Evolutionary conservation across 2,113 vertebrate genomes (phyloP).

Genomic region (Microtus ochrogaster): DNA sequence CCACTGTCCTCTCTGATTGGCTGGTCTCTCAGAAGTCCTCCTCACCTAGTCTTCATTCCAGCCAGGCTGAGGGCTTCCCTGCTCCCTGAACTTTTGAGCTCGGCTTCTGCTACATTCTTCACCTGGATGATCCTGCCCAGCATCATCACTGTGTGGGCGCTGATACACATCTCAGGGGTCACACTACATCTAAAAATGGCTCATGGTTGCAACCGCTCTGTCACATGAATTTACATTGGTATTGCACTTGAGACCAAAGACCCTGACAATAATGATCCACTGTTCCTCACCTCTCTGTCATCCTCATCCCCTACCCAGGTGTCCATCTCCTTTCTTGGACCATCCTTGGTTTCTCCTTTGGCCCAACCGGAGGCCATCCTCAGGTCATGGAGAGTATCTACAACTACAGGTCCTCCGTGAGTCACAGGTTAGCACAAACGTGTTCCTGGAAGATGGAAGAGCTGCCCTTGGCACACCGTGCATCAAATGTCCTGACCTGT

Average conservation of each 20-base stretch:
- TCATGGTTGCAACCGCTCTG: background rate
- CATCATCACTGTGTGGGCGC: too few species aligned
- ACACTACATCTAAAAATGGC: background rate
- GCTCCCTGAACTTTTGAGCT: background rate
- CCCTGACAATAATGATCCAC: background rate
- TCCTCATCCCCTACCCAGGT: background rate
- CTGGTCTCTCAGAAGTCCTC: background rate
- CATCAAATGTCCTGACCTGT: background rate
- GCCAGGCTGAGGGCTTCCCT: background rate
- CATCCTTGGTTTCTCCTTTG: background rate
- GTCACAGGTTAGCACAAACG: background rate
- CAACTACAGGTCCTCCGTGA: background rate
- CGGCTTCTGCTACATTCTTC: background rate
- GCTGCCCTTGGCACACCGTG: rapidly evolving
- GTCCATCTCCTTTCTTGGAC: background rate
- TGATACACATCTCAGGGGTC: background rate
- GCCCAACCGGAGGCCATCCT: background rate
- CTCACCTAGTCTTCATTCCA: too few species aligned
- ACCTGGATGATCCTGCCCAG: background rate
- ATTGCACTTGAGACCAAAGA: background rate
- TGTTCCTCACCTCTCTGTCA: too few species aligned
- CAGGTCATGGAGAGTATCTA: background rate
- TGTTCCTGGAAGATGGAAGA: too few species aligned
- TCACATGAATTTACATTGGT: background rate
- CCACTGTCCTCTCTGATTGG: background rate